Percentiles rank a stretch among this genome's conserved stretches.
These are phyloP conservation scores for Cecropterus lyciades DNA, from an alignment of 1,140 invertebrate species.

Conservation along the genomic window DNA sequence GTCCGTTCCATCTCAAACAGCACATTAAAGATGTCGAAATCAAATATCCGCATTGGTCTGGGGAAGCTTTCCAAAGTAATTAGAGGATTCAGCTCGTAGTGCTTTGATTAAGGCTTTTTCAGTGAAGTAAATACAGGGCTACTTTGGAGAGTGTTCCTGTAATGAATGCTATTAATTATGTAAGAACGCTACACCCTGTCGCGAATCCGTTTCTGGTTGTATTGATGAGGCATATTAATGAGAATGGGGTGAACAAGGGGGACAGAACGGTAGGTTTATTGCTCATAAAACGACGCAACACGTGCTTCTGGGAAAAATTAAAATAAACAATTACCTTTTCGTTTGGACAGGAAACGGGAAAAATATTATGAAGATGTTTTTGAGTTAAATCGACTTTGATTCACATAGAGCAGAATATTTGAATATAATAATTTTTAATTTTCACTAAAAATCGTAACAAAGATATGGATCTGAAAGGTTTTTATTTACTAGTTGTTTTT, in stretches of 20 bases:
- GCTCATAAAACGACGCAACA: constrained; percentile 55
- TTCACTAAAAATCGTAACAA: no score
- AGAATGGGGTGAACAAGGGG: constrained; percentile 5
- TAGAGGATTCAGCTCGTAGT: constrained; percentile 2
- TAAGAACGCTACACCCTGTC: constrained; percentile 16
- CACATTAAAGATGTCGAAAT: constrained; percentile 10
- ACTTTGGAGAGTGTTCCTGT: constrained; percentile 1
- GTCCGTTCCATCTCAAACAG: neutral
- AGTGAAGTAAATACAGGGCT: constrained; percentile 9
- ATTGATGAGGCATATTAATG: constrained; percentile 18
- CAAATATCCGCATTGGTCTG: neutral
- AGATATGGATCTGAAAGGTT: no score
- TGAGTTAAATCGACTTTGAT: no score
- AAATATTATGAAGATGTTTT: no score
- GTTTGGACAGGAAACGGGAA: no score
- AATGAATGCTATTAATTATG: constrained; percentile 22
- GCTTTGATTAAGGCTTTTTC: constrained; percentile 10
- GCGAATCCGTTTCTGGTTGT: constrained; percentile 14
- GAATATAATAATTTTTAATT: no score
- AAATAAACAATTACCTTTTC: no score
- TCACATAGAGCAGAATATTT: no score
- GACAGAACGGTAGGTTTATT: neutral
- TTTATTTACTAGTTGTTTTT: no score
- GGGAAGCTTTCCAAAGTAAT: constrained; percentile 9
- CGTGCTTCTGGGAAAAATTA: no score